A percentile compares a stretch with the other conserved stretches of the same genome.
Evolutionary conservation across 2,113 vertebrate genomes (phyloP).

Genomic region (Osmerus eperlanus): DNA sequence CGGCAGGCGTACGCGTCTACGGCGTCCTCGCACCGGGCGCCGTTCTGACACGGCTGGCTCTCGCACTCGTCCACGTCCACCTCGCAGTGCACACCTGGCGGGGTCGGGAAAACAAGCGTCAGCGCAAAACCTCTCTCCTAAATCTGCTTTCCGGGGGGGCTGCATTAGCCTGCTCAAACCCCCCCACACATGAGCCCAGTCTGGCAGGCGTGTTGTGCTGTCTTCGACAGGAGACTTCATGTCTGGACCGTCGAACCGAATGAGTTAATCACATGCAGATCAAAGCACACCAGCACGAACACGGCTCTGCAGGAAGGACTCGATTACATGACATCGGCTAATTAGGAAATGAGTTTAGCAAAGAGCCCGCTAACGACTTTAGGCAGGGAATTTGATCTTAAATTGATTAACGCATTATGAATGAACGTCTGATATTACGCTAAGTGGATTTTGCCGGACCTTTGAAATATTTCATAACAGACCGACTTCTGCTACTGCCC

Average conservation of each 20-base stretch:
- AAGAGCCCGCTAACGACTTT: slow-evolving; percentile 14
- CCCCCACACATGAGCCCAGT: too few relatives aligned
- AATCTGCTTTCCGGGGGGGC: not conserved
- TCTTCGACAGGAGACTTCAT: not conserved
- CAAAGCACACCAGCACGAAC: not conserved
- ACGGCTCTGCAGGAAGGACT: not conserved
- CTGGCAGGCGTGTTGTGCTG: not conserved
- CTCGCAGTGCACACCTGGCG: slow-evolving; percentile 81
- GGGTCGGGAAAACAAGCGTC: not conserved
- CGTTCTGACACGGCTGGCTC: slow-evolving; percentile 83
- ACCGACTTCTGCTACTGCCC: not conserved
- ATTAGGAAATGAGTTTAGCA: slow-evolving; percentile 36
- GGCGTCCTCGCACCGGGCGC: slow-evolving; percentile 79
- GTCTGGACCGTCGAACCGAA: slow-evolving; percentile 7
- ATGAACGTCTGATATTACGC: too few relatives aligned
- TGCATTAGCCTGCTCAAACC: too few relatives aligned
- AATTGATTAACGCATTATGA: too few relatives aligned
- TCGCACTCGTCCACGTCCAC: slow-evolving; percentile 87
- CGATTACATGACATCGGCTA: slow-evolving; percentile 10
- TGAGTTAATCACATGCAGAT: slow-evolving; percentile 11
- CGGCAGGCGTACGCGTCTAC: slow-evolving; percentile 80
- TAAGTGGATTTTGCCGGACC: not conserved
- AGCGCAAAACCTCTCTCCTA: not conserved
- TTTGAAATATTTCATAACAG: slow-evolving; percentile 6
- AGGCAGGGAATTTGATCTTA: too few relatives aligned